Evolutionary conservation across 2,888 invertebrate species (phyloP).

Genomic region (Zygogramma bicolorata): DNA sequence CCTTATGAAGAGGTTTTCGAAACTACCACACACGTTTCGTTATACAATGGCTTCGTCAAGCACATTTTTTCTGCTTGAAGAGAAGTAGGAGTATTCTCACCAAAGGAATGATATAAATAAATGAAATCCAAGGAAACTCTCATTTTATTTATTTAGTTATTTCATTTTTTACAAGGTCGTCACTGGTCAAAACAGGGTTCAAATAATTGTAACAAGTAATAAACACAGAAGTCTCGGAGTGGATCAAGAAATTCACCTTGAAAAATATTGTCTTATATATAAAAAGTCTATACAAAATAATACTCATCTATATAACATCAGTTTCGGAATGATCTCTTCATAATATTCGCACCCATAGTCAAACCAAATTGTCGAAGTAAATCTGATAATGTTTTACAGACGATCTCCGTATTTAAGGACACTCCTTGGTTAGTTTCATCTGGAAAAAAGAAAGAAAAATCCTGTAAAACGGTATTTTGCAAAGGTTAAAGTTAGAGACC

Average conservation of each 20-base stretch:
- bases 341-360: constrained; percentile 57
- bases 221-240: neutral
- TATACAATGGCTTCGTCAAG: too few relatives aligned
- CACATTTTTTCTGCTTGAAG: too few relatives aligned
- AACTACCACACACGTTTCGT: too few relatives aligned
- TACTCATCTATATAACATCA: constrained; percentile 1
- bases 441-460: constrained; percentile 28
- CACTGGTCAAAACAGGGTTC: neutral
- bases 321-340: constrained; percentile 48
- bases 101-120: too few relatives aligned
- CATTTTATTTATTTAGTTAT: neutral
- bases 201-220: neutral
- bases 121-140: too few relatives aligned
- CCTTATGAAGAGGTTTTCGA: too few relatives aligned
- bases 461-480: too few relatives aligned
- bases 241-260: neutral
- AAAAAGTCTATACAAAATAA: constrained; percentile 17
- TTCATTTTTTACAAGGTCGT: neutral
- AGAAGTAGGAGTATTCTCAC: too few relatives aligned
- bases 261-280: constrained; percentile 1
- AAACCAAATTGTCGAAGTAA: constrained; percentile 61
- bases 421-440: constrained; percentile 49
- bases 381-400: constrained; percentile 60
- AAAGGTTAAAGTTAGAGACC: too few relatives aligned
- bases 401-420: constrained; percentile 59